A percentile compares a stretch with the other conserved stretches of the same genome.
These are phyloP conservation scores for Corythucha ciliata DNA, from an alignment of 2,888 invertebrate species.

Conservation along the genomic window DNA sequence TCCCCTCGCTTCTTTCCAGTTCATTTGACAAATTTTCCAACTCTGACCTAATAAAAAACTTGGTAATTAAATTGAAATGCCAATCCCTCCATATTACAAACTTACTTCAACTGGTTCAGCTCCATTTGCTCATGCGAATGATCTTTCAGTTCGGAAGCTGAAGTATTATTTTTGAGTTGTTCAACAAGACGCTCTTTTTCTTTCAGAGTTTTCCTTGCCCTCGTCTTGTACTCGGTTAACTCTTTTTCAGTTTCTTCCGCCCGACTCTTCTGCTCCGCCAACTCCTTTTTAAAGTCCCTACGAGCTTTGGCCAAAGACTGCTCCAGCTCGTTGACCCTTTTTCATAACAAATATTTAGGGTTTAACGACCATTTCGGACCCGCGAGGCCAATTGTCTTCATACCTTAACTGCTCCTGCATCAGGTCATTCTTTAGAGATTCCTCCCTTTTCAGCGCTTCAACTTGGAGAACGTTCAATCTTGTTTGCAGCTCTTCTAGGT, in stretches of 20 bases:
- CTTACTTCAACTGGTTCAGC: conserved; percentile 49
- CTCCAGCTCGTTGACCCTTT: conserved; percentile 22
- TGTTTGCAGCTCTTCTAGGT: conserved; percentile 19
- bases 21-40: conserved; percentile 51
- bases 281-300: conserved; percentile 21
- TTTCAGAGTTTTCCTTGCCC: conserved; percentile 65
- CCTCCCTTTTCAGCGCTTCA: conserved; percentile 26
- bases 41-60: conserved; percentile 44
- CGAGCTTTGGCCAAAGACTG: conserved; percentile 14
- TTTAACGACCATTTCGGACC: not conserved
- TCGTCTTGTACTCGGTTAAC: conserved; percentile 64
- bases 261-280: conserved; percentile 17
- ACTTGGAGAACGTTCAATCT: conserved; percentile 24
- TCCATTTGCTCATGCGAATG: conserved; percentile 52
- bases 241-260: conserved; percentile 44
- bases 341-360: not conserved
- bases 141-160: not conserved
- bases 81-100: not conserved
- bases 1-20: conserved; percentile 45
- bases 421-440: conserved; percentile 23
- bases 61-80: not conserved
- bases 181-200: conserved; percentile 65
- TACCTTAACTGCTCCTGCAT: conserved; percentile 24
- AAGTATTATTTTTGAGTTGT: conserved; percentile 42
- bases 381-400: not conserved